These are phyloP conservation scores for Coracopsis vasa DNA, from an alignment of 2,113 vertebrate species.

Conservation along the genomic window DNA sequence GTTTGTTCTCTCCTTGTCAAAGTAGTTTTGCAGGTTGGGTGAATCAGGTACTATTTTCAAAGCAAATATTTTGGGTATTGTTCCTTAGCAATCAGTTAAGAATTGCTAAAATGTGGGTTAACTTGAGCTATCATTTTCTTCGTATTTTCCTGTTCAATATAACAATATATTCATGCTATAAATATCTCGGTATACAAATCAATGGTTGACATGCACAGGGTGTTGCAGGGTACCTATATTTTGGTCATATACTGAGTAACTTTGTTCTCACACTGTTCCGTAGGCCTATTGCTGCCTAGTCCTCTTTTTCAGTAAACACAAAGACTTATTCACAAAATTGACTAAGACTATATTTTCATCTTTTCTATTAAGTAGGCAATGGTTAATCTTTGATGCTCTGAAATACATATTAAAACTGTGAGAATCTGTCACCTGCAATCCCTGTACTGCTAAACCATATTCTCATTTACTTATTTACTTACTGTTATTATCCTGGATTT, in stretches of 20 bases:
- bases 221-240: not conserved
- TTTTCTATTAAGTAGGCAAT: not conserved
- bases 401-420: not conserved
- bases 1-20: conserved; percentile 45
- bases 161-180: not conserved
- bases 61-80: not conserved
- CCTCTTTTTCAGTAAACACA: not conserved
- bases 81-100: not conserved
- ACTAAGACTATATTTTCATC: not conserved
- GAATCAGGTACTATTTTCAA: conserved; percentile 26
- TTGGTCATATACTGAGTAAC: not conserved
- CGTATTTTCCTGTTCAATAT: not conserved
- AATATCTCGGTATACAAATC: not conserved
- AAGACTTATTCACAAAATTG: not conserved
- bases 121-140: not conserved
- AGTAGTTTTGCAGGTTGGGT: conserved; percentile 51
- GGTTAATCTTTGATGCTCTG: not conserved
- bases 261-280: not conserved
- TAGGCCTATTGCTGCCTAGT: not conserved
- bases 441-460: not conserved
- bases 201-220: not conserved
- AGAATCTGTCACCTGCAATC: not conserved
- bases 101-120: not conserved
- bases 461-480: not conserved
- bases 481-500: not conserved